Conservation (phyloP, 2,797 vertebrate genomes). For the Knipowitschia caucasica region DNA sequence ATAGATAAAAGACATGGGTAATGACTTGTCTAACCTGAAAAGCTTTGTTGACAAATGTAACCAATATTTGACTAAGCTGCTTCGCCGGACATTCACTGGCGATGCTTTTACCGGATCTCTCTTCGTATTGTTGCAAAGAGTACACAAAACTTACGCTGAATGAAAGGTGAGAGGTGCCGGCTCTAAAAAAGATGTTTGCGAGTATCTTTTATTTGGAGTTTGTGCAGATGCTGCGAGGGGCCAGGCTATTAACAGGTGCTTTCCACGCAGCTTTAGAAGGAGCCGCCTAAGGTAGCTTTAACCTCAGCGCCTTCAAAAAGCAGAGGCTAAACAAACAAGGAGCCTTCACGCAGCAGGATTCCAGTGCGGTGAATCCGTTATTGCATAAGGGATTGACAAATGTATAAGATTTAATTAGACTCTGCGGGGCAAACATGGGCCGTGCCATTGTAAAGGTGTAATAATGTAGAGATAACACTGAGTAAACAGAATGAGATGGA, state of each 20-base stretch:
- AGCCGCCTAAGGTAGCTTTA: slow-evolving; percentile 51
- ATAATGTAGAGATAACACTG: slow-evolving; percentile 2
- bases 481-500: not conserved
- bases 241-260: slow-evolving; percentile 54
- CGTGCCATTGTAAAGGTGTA: not conserved
- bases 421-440: slow-evolving; percentile 6
- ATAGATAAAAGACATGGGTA: slow-evolving; percentile 40
- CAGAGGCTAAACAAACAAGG: slow-evolving; percentile 55
- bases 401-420: slow-evolving; percentile 13
- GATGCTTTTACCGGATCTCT: not conserved
- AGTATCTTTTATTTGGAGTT: slow-evolving; percentile 27
- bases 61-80: slow-evolving; percentile 16
- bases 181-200: slow-evolving; percentile 23
- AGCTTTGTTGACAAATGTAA: slow-evolving; percentile 26
- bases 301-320: slow-evolving; percentile 33
- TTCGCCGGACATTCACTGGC: not conserved
- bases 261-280: slow-evolving; percentile 31
- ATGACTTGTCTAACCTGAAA: slow-evolving; percentile 42
- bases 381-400: not conserved
- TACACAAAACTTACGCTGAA: slow-evolving; percentile 8
- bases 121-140: not conserved
- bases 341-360: slow-evolving; percentile 36
- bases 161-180: slow-evolving; percentile 31
- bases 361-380: slow-evolving; percentile 17
- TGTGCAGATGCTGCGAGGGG: slow-evolving; percentile 18